A percentile compares a stretch with the other conserved stretches of the same genome.
Evolutionary conservation across 2,888 invertebrate species (phyloP).

Genomic region (Tetragonisca angustula): DNA sequence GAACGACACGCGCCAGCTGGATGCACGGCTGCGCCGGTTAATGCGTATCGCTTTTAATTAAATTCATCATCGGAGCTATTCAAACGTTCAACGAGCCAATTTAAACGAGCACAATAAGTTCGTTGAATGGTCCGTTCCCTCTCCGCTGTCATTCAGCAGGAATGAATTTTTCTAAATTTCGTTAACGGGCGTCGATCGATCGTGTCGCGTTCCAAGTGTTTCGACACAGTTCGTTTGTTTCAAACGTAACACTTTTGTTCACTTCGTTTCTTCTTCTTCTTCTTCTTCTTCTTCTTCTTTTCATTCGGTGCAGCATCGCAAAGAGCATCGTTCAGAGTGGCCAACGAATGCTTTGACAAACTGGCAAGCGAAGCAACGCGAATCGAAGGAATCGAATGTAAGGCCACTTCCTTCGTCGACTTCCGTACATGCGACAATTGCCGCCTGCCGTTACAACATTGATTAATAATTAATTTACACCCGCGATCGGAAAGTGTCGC

Average conservation of each 20-base stretch:
- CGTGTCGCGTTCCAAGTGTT: not conserved
- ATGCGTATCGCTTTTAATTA: constrained; percentile 58
- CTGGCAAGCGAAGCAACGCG: constrained; percentile 4
- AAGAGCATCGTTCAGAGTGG: constrained; percentile 29
- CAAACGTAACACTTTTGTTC: constrained; percentile 42
- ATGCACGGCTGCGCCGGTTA: constrained; percentile 31
- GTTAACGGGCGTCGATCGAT: not conserved
- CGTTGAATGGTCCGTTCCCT: constrained; percentile 49
- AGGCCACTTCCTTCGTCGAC: constrained; percentile 37
- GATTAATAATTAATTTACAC: not conserved
- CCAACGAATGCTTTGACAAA: constrained; percentile 9
- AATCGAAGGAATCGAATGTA: constrained; percentile 38
- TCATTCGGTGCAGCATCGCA: constrained; percentile 44
- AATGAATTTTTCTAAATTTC: not conserved
- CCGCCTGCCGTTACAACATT: constrained; percentile 21
- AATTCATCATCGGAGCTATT: constrained; percentile 52
- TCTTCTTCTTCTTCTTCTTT: not conserved
- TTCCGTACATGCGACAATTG: not conserved
- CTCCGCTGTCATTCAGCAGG: constrained; percentile 15
- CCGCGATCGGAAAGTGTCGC: constrained; percentile 39
- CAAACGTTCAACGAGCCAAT: constrained; percentile 59
- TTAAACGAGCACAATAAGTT: constrained; percentile 55
- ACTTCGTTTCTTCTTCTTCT: not conserved
- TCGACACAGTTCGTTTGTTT: constrained; percentile 20
- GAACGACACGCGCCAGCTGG: not conserved